Evolutionary conservation across 2,888 invertebrate genomes (phyloP), one percentile per base, ranked within the genome.

Genomic region (Ochropleura plecta): DNA sequence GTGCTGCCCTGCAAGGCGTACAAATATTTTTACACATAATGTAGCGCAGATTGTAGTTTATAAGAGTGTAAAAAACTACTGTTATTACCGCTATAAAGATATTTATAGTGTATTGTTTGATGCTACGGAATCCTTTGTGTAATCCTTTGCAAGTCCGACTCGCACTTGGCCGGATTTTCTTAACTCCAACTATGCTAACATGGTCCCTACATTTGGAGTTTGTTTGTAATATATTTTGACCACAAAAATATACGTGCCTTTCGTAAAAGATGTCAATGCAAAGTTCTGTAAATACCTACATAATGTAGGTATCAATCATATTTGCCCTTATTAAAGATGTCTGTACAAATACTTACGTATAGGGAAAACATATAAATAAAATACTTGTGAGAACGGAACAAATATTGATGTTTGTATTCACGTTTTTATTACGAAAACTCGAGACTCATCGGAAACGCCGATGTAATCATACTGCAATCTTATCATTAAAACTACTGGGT

Each of bases 341-440:
- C 30, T 14, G 46, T 1, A 53, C 64, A 42, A 14, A 51, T n/a
- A 18, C 1, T 0, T 49, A 48, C 16, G 10, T 44, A 76, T 14
- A 80, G 69, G 71, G 73, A 86, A 81, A 86, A 86, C 16, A 76
- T 67, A 78, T 64, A 75, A 70, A 18, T 63, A 64, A 63, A 76
- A 69, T 59, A 60, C 59, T 60, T 65, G 8, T 9, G 70, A 78
- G 63, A 44, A 46, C 59, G 18, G 60, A 72, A 76, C 62, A 73
- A 73, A 73, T 68, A 70, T 59, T 69, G 40, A 44, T 55, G 0
- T 40, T 40, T 59, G 30, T n/a, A 12, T 49, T 12, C 46, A 53
- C 46, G 59, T 63, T 70, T 65, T 82, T 71, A 72, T 53, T 49
- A 70, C 63, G 62, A 59, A 78, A 63, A 44, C 63, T 57, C 49